A percentile compares a stretch with the other conserved stretches of the same genome.
These are phyloP conservation scores for Parazoanthus darwini DNA, from an alignment of 92 coral and sea anemone genomes.

Conservation along the genomic window DNA sequence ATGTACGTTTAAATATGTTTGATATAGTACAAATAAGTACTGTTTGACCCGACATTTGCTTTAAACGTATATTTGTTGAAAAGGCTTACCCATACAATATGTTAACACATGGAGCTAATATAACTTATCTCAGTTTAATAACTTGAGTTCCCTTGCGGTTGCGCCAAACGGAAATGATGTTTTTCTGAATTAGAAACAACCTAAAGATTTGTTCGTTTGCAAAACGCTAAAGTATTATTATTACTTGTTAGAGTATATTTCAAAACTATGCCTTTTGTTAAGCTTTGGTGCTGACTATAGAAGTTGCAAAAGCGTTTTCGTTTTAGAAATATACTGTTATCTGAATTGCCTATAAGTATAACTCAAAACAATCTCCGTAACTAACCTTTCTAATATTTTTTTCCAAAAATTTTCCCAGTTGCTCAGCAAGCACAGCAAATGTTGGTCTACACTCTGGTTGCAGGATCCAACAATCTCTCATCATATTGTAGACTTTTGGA, in stretches of 20 bases:
- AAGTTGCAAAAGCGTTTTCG: not conserved
- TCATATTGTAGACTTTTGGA: constrained; percentile 74
- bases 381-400: constrained; percentile 71
- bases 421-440: constrained; percentile 61
- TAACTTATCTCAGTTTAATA: no score
- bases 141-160: no score
- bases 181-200: no score
- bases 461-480: constrained; percentile 87
- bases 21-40: no score
- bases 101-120: no score
- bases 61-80: no score
- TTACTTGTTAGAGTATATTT: not conserved
- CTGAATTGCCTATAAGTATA: not conserved
- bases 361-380: not conserved
- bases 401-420: constrained; percentile 71
- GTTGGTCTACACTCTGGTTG: constrained; percentile 77
- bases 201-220: no score
- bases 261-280: not conserved
- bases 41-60: no score
- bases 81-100: no score
- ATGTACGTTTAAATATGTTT: no score
- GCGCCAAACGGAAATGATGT: no score
- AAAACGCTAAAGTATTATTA: no score
- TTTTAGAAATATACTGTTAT: not conserved
- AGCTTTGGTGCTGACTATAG: not conserved